phyloP scores from a whole-genome alignment of 2,797 vertebrate species.

The Fundulus diaphanus region DNA sequence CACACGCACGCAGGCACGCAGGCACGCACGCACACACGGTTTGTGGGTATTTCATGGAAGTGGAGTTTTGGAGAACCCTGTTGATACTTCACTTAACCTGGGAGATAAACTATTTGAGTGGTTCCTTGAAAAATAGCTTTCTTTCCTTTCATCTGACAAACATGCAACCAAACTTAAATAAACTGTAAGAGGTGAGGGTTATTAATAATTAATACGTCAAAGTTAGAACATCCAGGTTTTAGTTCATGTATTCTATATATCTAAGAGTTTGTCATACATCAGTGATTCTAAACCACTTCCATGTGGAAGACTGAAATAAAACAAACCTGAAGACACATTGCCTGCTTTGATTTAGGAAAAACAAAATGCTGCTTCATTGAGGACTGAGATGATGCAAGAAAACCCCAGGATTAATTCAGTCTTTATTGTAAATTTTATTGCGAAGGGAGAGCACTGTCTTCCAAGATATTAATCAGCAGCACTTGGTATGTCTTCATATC shows the following conservation, averaged over 20 bases:
- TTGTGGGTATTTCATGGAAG: too few species aligned
- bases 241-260: neutral
- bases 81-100: too few species aligned
- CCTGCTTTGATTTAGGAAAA: neutral
- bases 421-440: slow-evolving; percentile 9
- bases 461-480: slow-evolving; percentile 24
- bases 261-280: neutral
- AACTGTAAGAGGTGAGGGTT: too few species aligned
- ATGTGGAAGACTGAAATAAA: neutral
- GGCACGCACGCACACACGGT: too few species aligned
- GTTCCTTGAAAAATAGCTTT: too few species aligned
- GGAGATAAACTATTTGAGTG: too few species aligned
- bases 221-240: neutral
- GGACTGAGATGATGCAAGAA: neutral
- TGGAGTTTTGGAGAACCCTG: too few species aligned
- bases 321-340: neutral
- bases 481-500: slow-evolving; percentile 17
- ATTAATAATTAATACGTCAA: neutral
- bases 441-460: neutral
- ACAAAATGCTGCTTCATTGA: neutral
- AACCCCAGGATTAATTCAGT: neutral
- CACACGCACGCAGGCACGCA: too few species aligned
- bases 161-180: too few species aligned
- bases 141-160: too few species aligned
- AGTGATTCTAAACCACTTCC: neutral